A percentile compares a stretch with the other conserved stretches of the same genome.
phyloP scores from a whole-genome alignment of 2,113 vertebrate species.

The Myotis davidii region DNA sequence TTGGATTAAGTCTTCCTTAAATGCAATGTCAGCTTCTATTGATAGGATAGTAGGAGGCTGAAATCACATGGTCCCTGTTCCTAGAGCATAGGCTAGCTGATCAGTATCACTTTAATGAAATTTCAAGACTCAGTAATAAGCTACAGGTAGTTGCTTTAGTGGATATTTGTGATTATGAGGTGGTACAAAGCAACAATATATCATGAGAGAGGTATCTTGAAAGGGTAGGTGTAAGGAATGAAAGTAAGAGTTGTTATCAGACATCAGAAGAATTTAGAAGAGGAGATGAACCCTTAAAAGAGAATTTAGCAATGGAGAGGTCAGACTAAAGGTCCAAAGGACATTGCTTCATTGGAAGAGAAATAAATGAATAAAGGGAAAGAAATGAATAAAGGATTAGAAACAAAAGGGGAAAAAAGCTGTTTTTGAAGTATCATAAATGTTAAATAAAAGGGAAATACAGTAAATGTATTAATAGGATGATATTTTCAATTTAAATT shows the following conservation, averaged over 20 bases:
- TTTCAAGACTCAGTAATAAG: background rate
- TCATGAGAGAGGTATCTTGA: background rate
- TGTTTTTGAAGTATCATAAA: background rate
- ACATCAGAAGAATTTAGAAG: background rate
- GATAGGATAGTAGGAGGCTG: background rate
- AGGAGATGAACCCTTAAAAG: background rate
- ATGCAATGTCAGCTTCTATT: background rate
- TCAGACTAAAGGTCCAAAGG: background rate
- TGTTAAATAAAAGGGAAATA: background rate
- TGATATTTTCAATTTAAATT: background rate
- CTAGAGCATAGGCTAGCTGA: background rate
- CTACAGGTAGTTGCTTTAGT: background rate
- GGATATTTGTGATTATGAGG: background rate
- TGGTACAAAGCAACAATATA: background rate
- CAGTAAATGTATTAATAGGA: background rate
- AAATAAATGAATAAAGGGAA: background rate
- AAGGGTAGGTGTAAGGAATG: background rate
- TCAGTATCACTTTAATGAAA: constrained; percentile 60
- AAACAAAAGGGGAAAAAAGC: background rate
- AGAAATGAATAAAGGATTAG: background rate
- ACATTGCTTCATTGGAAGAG: background rate
- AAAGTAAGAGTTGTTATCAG: background rate
- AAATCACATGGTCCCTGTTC: background rate
- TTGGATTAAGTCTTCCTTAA: background rate
- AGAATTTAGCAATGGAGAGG: background rate